Evolutionary conservation across 2,113 vertebrate species (phyloP), one percentile per base, ranked within the genome.

Genomic region (Nyctibius bracteatus): DNA sequence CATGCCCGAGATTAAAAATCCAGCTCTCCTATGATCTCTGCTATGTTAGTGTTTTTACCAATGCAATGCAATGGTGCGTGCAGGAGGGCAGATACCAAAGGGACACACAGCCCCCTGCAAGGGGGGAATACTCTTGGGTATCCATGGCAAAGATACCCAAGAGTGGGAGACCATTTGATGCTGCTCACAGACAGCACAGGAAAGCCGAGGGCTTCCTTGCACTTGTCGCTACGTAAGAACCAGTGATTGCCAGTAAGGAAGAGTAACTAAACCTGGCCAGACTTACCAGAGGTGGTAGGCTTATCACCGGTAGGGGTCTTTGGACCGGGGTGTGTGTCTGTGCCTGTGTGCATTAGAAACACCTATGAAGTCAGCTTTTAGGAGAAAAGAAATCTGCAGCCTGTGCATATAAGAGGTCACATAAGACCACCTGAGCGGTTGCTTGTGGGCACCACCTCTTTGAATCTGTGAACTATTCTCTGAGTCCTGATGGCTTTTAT

Each of bases 11-110:
- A 81, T 81, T 74, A 74, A 74, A 91, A 86, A 52, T 39, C 43
- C 59, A 51, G 0, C 41, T 46, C 54, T 73, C 28, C 61, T 20
- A 15, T 0, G 0, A 33, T 62, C 72, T 47, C 43, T 28, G 9
- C 28, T 59, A 4, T 12, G 27, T 67, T 49, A 66, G 46, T 61
- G 51, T 30, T 86, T 93, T 81, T 39, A 70, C 27, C 63, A 77
- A 2, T 15, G 52, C 37, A n/a, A 5, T 13, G 27, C 28, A 51
- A 2, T 14, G 22, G 5, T 78, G 75, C 2, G 46, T 22, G 65
- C 68, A 86, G 67, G 21, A 25, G 58, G 58, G 17, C 74, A 81
- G 71, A 43, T 19, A n/a, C n/a, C n/a, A n/a, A n/a, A n/a, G n/a
- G n/a, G n/a, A n/a, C n/a, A n/a, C n/a, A n/a, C n/a, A n/a, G n/a